phyloP scores from a whole-genome alignment of 2,888 invertebrate species.

The Leucania comma region DNA sequence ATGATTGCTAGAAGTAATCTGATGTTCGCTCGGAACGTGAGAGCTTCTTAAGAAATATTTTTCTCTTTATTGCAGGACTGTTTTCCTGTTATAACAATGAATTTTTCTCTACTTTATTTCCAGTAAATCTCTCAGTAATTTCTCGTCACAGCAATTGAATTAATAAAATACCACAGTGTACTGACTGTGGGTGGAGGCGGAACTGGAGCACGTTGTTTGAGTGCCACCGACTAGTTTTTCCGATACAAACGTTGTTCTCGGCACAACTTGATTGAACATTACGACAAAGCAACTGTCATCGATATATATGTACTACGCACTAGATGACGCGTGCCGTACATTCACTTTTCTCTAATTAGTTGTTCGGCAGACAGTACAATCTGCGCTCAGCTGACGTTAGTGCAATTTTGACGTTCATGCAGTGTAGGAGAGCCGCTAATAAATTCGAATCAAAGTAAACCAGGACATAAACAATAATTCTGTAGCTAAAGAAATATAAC shows the following conservation, averaged over 20 bases:
- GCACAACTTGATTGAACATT: conserved; percentile 37
- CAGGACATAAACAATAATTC: too few species aligned
- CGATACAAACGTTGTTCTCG: conserved; percentile 17
- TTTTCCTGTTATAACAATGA: background rate
- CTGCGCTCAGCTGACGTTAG: too few species aligned
- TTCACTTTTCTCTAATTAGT: too few species aligned
- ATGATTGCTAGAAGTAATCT: background rate
- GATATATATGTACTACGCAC: too few species aligned
- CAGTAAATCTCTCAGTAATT: conserved; percentile 3
- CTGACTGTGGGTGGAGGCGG: background rate
- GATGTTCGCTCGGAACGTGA: background rate
- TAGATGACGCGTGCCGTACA: too few species aligned
- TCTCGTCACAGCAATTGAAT: conserved; percentile 14
- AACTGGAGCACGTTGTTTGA: conserved; percentile 1
- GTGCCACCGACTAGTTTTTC: conserved; percentile 11
- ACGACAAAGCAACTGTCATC: conserved; percentile 21
- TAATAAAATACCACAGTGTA: conserved; percentile 14
- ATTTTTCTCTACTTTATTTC: background rate
- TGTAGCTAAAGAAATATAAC: too few species aligned
- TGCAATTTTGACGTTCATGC: too few species aligned
- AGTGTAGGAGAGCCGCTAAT: too few species aligned
- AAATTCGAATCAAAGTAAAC: too few species aligned
- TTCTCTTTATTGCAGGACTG: conserved; percentile 1
- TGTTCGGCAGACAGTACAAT: too few species aligned
- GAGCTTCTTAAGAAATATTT: conserved; percentile 14